These are phyloP conservation scores for Drosophila hydei DNA, from an alignment of 1,140 invertebrate species.

Conservation along the genomic window DNA sequence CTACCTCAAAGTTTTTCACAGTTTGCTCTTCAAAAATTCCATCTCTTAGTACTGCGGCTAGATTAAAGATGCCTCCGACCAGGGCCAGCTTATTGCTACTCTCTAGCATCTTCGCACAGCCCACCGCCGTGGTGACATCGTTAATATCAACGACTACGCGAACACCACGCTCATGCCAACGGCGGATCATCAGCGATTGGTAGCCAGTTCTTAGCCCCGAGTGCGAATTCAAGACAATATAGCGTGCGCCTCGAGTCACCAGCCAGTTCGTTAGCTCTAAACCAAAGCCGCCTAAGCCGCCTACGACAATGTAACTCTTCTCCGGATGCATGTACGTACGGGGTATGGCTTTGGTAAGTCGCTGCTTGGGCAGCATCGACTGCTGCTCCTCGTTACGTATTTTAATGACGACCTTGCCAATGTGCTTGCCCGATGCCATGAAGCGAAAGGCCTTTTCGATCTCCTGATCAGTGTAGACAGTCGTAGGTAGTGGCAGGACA, in stretches of 20 bases:
- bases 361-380: conserved; percentile 84
- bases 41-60: conserved; percentile 95
- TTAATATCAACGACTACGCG: conserved; percentile 89
- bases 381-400: conserved; percentile 90
- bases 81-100: conserved; percentile 90
- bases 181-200: conserved; percentile 90
- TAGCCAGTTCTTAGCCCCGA: conserved; percentile 94
- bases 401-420: conserved; percentile 97
- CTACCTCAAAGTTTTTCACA: conserved; percentile 90
- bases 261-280: conserved; percentile 97
- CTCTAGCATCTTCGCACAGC: conserved; percentile 89
- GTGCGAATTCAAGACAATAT: conserved; percentile 93
- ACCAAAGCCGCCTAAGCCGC: conserved; percentile 97
- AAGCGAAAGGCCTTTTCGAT: conserved; percentile 96
- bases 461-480: conserved; percentile 92
- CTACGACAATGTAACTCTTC: conserved; percentile 94
- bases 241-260: conserved; percentile 91
- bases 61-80: conserved; percentile 97
- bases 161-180: conserved; percentile 89
- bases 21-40: conserved; percentile 94
- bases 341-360: conserved; percentile 90
- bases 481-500: conserved; percentile 92
- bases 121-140: conserved; percentile 87
- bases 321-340: conserved; percentile 94
- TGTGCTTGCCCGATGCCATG: conserved; percentile 98